Evolutionary conservation across 2,113 vertebrate species (phyloP).

Genomic region (Tyrannus savana): DNA sequence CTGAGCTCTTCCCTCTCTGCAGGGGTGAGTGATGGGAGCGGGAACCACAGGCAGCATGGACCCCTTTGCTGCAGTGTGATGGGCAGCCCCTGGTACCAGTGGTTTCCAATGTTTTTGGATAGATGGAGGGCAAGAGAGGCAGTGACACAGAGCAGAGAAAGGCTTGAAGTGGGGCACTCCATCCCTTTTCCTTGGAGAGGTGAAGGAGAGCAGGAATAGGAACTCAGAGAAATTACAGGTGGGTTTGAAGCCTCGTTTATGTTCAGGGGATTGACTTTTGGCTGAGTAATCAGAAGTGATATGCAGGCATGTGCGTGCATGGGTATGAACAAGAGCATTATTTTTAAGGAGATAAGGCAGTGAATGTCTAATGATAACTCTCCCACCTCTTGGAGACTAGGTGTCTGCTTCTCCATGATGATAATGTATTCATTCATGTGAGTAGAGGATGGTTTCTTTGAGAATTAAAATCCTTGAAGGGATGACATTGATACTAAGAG

Average conservation of each 20-base stretch:
- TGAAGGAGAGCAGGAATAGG: background rate
- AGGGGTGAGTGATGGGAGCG: background rate
- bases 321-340: background rate
- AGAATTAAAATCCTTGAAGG: background rate
- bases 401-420: background rate
- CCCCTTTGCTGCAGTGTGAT: background rate
- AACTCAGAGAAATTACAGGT: background rate
- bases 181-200: background rate
- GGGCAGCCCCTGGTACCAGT: background rate
- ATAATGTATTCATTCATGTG: background rate
- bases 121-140: background rate
- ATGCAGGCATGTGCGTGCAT: background rate
- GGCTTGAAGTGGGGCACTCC: background rate
- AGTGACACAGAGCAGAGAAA: background rate
- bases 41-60: fast-evolving
- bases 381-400: background rate
- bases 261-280: background rate
- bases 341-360: background rate
- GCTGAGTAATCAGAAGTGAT: background rate
- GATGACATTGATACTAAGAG: background rate
- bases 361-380: background rate
- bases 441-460: background rate
- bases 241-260: background rate
- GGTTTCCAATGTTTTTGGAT: background rate
- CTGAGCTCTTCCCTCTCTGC: background rate